Evolutionary conservation across 2,888 invertebrate species (phyloP), one percentile per base, ranked within the genome.

Genomic region (Panzeria rudis): DNA sequence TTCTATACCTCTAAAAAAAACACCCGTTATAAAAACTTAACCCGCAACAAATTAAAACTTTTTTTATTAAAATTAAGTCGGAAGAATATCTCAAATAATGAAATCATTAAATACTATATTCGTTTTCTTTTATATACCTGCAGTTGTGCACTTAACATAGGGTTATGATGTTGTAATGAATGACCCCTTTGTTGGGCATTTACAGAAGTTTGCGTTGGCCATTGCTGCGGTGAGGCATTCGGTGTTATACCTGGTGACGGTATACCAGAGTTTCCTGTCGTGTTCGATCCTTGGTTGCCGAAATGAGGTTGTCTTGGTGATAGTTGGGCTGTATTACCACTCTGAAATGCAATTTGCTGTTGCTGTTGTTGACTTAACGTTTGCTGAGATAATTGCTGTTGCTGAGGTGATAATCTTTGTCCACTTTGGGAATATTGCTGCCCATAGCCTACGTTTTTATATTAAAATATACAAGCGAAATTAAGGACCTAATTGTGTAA

Each of bases 111-210:
- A n/a, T n/a, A n/a, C n/a, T n/a, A n/a, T 29, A 29, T 5, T 29
- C 29, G 29, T 29, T 29, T 13, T 1, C 5, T 35, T 44, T 47
- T 15, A 29, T 23, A 94, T 93, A 96, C 96, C 91, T 96, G 95
- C 89, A 97, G 93, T 93, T 97, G 97, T 88, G 96, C 96, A 93
- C 96, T 96, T 89, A 98, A 94, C 97, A 98, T 97, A 38, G 97
- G 97, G 93, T 97, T 97, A 92, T 97, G 96, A 92, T 96, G 96
- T 89, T 96, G 95, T 83, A 95, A 93, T 79, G 95, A 94, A 88
- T 96, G 88, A 11, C 86, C 91, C 80, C 75, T 88, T 78, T 87
- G 89, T 84, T 83, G 84, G 8, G 80, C 81, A 82, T 72, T 88
- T 75, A 80, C 54, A 69, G 87, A 41, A 88, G 89, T 69, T 86